These are phyloP conservation scores for Chironomus striatipennis DNA, from an alignment of 1,140 invertebrate genomes.

Conservation along the genomic window DNA sequence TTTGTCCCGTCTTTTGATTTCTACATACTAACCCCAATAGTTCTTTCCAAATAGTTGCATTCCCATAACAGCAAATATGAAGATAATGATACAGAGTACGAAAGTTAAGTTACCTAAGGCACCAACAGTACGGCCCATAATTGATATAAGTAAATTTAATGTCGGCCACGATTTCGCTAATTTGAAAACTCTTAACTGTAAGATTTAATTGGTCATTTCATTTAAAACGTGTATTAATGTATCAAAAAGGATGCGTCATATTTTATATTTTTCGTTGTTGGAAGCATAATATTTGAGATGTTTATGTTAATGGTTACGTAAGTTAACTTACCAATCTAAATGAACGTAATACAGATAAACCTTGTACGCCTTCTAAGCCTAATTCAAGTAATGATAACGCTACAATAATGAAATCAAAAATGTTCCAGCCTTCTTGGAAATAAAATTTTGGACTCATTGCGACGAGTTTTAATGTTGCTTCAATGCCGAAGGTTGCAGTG, in stretches of 20 bases:
- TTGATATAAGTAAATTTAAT: slow-evolving; percentile 94
- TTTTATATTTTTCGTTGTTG: neutral
- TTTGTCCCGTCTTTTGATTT: neutral
- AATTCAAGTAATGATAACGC: slow-evolving; percentile 89
- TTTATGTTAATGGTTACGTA: slow-evolving; percentile 16
- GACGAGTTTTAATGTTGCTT: slow-evolving; percentile 91
- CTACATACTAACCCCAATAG: slow-evolving; percentile 47
- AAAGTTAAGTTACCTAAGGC: slow-evolving; percentile 96
- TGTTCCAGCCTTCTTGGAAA: slow-evolving; percentile 98
- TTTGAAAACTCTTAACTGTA: slow-evolving; percentile 96
- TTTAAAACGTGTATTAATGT: neutral
- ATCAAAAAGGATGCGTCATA: neutral
- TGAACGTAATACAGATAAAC: slow-evolving; percentile 91
- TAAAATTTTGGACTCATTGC: slow-evolving; percentile 96
- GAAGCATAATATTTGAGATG: neutral
- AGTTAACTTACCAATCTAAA: slow-evolving; percentile 85
- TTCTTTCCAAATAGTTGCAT: slow-evolving; percentile 96
- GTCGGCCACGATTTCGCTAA: slow-evolving; percentile 98
- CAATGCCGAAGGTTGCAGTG: slow-evolving; percentile 93
- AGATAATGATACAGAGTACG: slow-evolving; percentile 96
- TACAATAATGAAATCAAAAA: slow-evolving; percentile 98
- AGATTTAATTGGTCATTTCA: slow-evolving; percentile 34
- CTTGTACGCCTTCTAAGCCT: slow-evolving; percentile 84
- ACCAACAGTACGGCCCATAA: slow-evolving; percentile 96
- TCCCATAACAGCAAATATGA: slow-evolving; percentile 98